Percentiles rank a stretch among this genome's conserved stretches.
phyloP scores from a whole-genome alignment of 2,113 vertebrate genomes.

The Leucosticte australis region DNA sequence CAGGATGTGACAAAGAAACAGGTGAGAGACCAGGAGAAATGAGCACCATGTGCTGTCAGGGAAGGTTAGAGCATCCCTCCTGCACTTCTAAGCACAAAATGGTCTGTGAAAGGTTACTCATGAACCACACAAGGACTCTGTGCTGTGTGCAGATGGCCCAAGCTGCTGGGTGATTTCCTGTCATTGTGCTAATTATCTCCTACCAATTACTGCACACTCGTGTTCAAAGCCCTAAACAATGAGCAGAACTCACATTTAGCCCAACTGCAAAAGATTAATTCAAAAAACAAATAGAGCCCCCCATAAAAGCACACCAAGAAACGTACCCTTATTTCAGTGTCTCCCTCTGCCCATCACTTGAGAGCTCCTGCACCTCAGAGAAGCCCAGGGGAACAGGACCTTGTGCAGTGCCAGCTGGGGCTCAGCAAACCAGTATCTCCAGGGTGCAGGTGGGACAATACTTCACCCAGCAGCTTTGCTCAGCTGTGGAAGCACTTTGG shows the following conservation, averaged over 20 bases:
- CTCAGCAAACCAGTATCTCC: background rate
- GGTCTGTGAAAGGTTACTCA: background rate
- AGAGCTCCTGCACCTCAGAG: accelerated
- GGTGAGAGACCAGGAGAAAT: background rate
- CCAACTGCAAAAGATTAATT: background rate
- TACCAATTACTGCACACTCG: background rate
- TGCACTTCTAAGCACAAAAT: background rate
- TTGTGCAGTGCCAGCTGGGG: background rate
- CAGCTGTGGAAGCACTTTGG: background rate
- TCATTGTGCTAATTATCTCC: background rate
- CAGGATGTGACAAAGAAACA: background rate
- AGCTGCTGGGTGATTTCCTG: background rate
- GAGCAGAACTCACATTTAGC: background rate
- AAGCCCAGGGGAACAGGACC: background rate
- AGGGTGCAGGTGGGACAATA: background rate
- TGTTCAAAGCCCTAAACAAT: background rate
- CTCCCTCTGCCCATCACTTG: background rate
- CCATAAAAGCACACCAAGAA: background rate
- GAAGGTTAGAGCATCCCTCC: background rate
- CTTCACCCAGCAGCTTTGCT: background rate
- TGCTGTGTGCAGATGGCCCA: background rate
- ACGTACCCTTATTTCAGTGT: background rate
- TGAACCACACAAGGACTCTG: background rate
- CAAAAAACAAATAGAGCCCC: accelerated
- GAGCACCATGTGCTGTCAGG: background rate